These are phyloP conservation scores for Sebastes wilsoni DNA, from an alignment of 2,797 vertebrate species.

Conservation along the genomic window DNA sequence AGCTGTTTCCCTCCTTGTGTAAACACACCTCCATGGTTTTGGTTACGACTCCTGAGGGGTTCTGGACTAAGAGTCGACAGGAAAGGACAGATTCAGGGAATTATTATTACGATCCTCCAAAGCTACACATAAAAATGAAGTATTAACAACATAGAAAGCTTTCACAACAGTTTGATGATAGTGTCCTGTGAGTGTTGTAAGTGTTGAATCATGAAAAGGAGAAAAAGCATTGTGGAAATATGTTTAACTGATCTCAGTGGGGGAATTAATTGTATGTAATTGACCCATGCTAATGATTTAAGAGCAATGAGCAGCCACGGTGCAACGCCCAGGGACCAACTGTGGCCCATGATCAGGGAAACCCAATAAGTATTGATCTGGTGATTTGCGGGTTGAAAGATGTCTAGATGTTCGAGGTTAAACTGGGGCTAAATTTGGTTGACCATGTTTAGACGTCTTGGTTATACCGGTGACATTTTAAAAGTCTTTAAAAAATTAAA, in stretches of 20 bases:
- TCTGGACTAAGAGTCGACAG: slow-evolving; percentile 83
- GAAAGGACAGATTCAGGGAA: background rate
- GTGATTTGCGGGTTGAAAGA: background rate
- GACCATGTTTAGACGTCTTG: background rate
- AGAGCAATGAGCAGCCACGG: background rate
- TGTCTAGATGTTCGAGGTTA: background rate
- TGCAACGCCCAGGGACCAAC: background rate
- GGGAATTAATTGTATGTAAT: background rate
- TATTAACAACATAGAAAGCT: background rate
- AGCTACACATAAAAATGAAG: background rate
- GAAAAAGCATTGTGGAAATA: background rate
- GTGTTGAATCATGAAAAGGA: background rate
- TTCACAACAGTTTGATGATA: background rate
- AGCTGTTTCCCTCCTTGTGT: slow-evolving; percentile 97
- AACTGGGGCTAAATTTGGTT: background rate
- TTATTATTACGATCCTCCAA: background rate
- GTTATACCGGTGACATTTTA: background rate
- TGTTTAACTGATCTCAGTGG: slow-evolving; percentile 15
- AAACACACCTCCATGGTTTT: slow-evolving; percentile 96
- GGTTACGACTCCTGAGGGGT: slow-evolving; percentile 87
- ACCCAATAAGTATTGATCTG: slow-evolving; percentile 10
- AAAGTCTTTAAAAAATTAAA: background rate
- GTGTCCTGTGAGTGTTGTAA: background rate
- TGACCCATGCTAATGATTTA: slow-evolving; percentile 13
- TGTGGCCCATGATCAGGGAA: background rate